Percentiles rank a stretch among this genome's conserved stretches.
Conservation (phyloP, 2,888 invertebrate species). For the Fragum fragum region DNA sequence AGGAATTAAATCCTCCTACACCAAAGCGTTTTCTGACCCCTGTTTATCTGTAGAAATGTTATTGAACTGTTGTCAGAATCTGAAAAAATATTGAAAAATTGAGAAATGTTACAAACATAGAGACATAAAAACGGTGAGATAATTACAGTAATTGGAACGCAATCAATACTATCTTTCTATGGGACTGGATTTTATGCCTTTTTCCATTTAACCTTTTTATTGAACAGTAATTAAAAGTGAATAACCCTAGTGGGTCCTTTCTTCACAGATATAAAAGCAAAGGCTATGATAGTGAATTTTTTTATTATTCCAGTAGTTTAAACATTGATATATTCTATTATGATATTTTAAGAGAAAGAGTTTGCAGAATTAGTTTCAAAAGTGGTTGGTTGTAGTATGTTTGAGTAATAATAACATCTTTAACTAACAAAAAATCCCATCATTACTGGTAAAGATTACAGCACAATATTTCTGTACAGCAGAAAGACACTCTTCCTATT, state of each 20-base stretch:
- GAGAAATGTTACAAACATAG: slow-evolving; percentile 28
- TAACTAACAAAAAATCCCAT: no score
- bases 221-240: slow-evolving; percentile 15
- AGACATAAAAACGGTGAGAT: slow-evolving; percentile 25
- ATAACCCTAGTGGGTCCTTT: background rate
- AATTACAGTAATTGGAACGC: slow-evolving; percentile 23
- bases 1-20: background rate
- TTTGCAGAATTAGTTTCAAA: no score
- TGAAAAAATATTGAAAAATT: slow-evolving; percentile 25
- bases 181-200: slow-evolving; percentile 25
- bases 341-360: no score
- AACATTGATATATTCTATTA: no score
- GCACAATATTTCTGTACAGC: no score
- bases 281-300: no score
- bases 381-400: no score
- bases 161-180: slow-evolving; percentile 28
- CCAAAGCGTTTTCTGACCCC: background rate
- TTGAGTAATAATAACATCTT: no score
- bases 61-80: slow-evolving; percentile 21
- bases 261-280: background rate
- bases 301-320: no score
- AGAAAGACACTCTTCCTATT: no score
- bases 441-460: no score
- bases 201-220: slow-evolving; percentile 26
- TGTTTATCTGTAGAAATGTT: slow-evolving; percentile 8